Evolutionary conservation across 2,113 vertebrate species (phyloP).

Genomic region (Actenoides hombroni): DNA sequence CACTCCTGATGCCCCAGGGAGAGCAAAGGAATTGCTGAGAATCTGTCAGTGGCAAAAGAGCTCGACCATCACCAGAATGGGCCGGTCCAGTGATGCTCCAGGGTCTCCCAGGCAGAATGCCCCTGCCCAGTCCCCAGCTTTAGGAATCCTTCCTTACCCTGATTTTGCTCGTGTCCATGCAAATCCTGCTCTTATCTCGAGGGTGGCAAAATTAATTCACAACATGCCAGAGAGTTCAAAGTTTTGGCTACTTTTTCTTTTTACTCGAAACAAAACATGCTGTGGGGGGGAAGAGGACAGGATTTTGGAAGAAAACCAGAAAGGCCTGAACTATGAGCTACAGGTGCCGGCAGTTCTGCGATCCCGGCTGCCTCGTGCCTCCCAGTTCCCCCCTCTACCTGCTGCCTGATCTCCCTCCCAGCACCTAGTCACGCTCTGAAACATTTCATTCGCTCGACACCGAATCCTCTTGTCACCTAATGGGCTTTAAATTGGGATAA

Average conservation of each 20-base stretch:
- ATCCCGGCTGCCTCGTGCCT: fast-evolving
- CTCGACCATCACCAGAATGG: fast-evolving
- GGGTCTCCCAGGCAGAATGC: background rate
- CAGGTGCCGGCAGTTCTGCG: background rate
- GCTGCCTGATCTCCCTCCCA: background rate
- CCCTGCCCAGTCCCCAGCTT: background rate
- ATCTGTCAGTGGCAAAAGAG: background rate
- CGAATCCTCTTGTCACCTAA: constrained; percentile 2
- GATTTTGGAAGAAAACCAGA: background rate
- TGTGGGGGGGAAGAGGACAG: background rate
- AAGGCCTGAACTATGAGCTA: background rate
- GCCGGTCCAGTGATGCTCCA: background rate
- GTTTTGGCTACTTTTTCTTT: background rate
- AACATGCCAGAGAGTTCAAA: background rate
- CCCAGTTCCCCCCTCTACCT: background rate
- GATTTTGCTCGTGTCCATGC: background rate
- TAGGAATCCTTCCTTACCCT: background rate
- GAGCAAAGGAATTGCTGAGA: background rate
- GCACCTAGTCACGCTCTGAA: fast-evolving
- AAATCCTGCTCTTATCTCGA: background rate
- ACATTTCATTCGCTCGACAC: background rate
- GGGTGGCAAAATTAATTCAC: background rate
- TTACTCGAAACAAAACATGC: background rate
- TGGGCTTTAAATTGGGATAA: constrained; percentile 17
- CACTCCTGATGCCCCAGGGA: background rate